phyloP scores from a whole-genome alignment of 1,140 invertebrate species.

The Danaus plexippus region DNA sequence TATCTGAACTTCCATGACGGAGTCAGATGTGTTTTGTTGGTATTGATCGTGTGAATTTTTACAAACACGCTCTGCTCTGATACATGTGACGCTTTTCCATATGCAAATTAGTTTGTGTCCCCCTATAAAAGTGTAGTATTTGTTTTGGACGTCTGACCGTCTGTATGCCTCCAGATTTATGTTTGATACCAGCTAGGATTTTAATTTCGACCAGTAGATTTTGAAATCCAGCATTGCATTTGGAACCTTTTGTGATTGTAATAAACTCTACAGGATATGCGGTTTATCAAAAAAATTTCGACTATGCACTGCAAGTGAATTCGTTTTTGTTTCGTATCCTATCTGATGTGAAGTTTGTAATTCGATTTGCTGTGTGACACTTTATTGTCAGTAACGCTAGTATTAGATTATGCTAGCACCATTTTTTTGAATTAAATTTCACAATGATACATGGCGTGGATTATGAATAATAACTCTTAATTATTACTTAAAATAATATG shows the following conservation, averaged over 20 bases:
- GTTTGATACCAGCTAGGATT: constrained; percentile 27
- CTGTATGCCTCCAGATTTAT: constrained; percentile 51
- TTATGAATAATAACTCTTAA: too few species aligned
- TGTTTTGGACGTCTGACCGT: constrained; percentile 56
- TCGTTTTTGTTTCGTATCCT: constrained; percentile 20
- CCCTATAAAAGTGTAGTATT: constrained; percentile 51
- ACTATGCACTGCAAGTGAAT: constrained; percentile 3
- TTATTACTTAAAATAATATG: too few species aligned
- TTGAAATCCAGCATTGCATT: constrained; percentile 3
- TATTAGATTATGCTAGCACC: constrained; percentile 10
- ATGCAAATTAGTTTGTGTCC: constrained; percentile 62
- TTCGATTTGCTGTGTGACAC: constrained; percentile 18
- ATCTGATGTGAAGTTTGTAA: constrained; percentile 17
- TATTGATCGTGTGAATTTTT: constrained; percentile 22
- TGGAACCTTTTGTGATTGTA: not conserved
- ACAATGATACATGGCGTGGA: too few species aligned
- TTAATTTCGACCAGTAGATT: constrained; percentile 24
- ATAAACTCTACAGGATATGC: constrained; percentile 1
- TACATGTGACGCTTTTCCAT: constrained; percentile 56
- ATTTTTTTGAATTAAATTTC: too few species aligned
- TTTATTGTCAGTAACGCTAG: constrained; percentile 14
- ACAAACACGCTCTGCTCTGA: constrained; percentile 29
- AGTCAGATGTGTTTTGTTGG: not conserved
- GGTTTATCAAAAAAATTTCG: constrained; percentile 1
- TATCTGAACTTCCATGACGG: too few species aligned